A percentile compares a stretch with the other conserved stretches of the same genome.
phyloP scores from a whole-genome alignment of 2,797 vertebrate genomes.

The Mycteria americana region DNA sequence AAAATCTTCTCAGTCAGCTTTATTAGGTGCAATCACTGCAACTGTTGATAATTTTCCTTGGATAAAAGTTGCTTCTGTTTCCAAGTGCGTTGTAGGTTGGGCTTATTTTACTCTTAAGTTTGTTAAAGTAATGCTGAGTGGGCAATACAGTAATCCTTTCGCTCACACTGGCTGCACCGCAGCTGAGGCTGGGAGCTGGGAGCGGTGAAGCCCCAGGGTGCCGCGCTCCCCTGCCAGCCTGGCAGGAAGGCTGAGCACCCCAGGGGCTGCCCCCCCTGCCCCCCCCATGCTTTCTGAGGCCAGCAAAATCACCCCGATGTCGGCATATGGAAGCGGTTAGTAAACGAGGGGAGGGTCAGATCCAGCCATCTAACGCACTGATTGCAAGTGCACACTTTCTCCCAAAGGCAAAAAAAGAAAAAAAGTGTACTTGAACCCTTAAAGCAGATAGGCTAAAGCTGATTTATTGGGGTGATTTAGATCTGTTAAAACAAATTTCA shows the following conservation, averaged over 20 bases:
- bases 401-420: neutral
- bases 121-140: too few species aligned
- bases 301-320: neutral
- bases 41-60: too few species aligned
- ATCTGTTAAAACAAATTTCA: constrained; percentile 55
- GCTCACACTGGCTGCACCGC: fast-evolving
- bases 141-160: neutral
- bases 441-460: constrained; percentile 9
- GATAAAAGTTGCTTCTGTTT: too few species aligned
- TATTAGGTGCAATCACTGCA: too few species aligned
- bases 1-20: too few species aligned
- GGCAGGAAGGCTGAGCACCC: fast-evolving
- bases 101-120: too few species aligned
- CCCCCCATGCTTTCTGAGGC: neutral
- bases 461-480: constrained; percentile 60
- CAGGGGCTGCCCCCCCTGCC: fast-evolving
- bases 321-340: neutral
- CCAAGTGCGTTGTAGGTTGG: too few species aligned
- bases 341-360: neutral
- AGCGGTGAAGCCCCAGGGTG: fast-evolving
- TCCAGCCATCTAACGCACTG: neutral
- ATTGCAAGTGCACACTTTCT: neutral
- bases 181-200: fast-evolving
- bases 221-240: neutral
- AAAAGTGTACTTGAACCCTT: neutral